A percentile compares a stretch with the other conserved stretches of the same genome.
Conservation (phyloP, 2,797 vertebrate genomes). For the Sphaeramia orbicularis region DNA sequence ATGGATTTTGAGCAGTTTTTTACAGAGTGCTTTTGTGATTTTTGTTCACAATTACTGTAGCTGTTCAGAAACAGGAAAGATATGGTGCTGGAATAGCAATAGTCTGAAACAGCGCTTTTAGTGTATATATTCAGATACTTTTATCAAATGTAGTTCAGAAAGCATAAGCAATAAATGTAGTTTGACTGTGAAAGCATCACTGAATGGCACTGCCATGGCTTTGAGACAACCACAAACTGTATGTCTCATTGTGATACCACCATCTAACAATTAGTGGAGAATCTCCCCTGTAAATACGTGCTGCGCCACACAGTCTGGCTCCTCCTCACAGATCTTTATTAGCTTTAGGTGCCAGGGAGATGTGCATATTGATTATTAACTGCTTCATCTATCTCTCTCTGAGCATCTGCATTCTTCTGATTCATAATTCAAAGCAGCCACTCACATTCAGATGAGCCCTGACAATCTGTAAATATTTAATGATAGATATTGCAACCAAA, state of each 20-base stretch:
- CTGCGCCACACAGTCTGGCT: constrained; percentile 74
- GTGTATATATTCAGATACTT: constrained; percentile 3
- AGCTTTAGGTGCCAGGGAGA: constrained; percentile 74
- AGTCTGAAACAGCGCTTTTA: constrained; percentile 8
- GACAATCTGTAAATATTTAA: constrained; percentile 64
- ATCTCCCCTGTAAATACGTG: constrained; percentile 64
- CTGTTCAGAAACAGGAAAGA: constrained; percentile 28
- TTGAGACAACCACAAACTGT: constrained; percentile 50
- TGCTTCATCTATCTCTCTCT: constrained; percentile 59
- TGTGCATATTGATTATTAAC: constrained; percentile 74
- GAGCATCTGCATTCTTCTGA: constrained; percentile 65
- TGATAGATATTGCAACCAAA: constrained; percentile 44
- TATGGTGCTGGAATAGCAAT: constrained; percentile 4
- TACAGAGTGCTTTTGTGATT: constrained; percentile 11
- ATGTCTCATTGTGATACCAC: constrained; percentile 55
- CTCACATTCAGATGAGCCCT: constrained; percentile 53
- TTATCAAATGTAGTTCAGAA: constrained; percentile 12
- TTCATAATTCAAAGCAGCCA: constrained; percentile 66
- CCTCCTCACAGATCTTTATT: constrained; percentile 67
- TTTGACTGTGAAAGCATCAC: constrained; percentile 48
- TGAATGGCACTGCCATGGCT: constrained; percentile 43
- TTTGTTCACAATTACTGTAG: constrained; percentile 31
- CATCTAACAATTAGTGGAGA: constrained; percentile 71
- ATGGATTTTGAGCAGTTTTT: constrained; percentile 5
- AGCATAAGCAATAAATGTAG: constrained; percentile 46